Base-by-base conservation (phyloP, 1,140 invertebrate species). In the Macrocentrus cingulum region DNA sequence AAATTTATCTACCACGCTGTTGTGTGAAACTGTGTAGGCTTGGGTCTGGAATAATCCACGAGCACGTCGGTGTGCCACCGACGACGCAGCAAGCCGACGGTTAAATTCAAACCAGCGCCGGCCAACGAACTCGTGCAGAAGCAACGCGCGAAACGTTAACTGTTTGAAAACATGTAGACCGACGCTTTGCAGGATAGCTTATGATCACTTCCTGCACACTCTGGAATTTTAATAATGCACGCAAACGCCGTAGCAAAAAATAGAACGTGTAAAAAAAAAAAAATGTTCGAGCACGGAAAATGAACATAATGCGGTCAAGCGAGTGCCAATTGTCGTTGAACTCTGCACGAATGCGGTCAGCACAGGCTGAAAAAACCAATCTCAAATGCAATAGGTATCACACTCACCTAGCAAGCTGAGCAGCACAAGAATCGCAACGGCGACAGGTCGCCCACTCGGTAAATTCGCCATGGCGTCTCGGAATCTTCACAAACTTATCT, bases 391-490 rank as follows among this genome's bases (percentile, higher is more conserved):
- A 59, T 57, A n/a, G n/a, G n/a, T n/a, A n/a, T n/a, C n/a, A n/a
- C 59, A 71, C 70, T 73, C 67, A 76, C 74, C 73, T 73, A 67
- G 55, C 56, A 74, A 34, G 46, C 69, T 62, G 22, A 68, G 54
- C 64, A 75, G 59, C 60, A 69, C 54, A 34, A 74, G 53, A 50
- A 69, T 57, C 50, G 64, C 66, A 20, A 60, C 42, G 55, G 49
- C 61, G 60, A 62, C 62, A 58, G 60, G 22, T 58, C 63, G 62
- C 58, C 63, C 60, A 58, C 59, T 64, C 52, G 65, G 66, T 75
- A 44, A 57, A 57, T 46, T 51, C 46, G 73, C 70, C 73, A 75
- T 76, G 60, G 62, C 66, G 56, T 61, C 52, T n/a, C n/a, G n/a
- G 48, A 34, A 20, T 56, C 55, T 36, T 54, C 41, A 55, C 60